Evolutionary conservation across 2,797 vertebrate species (phyloP), one percentile per base, ranked within the genome.

Genomic region (Poeciliopsis gracilis): DNA sequence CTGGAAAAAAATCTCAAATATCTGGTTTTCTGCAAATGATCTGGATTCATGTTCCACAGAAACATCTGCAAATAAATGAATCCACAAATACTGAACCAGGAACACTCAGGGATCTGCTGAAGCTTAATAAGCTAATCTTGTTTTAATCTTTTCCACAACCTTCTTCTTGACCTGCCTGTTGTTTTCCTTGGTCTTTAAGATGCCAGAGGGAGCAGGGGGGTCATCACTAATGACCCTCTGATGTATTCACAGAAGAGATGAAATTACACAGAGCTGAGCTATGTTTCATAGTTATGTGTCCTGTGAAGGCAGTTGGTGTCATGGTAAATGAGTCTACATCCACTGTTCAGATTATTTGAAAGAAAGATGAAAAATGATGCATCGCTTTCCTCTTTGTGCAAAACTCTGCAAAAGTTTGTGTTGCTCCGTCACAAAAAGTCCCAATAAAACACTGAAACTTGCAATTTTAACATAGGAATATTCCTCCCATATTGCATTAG

Each of bases 61-160:
- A 55, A 55, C 25, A 63, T 33, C 23, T 10, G 13, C 59, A 30
- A 63, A 63, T 25, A 61, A 30, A 61, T 30, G 23, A n/a, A 55
- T 61, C n/a, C 1, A 3, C n/a, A 28, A 57, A 28, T 28, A 57
- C 55, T 57, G 55, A 57, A 57, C n/a, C 11, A 28, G 55, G n/a
- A 28, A 28, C 13, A 57, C 0, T 4, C 2, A 0, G 9, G 4
- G 12, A 4, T 28, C n/a, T 0, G n/a, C 10, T 57, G 11, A 28
- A 38, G 36, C 16, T 67, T 67, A 23, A 25, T 25, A 67, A 67
- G 20, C 20, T 67, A 67, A 41, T 20, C 36, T 8, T 63, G 33
- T 15, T 20, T 67, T 67, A 25, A 67, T 41, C 8, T 41, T 38
- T 30, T 23, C 63, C 33, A 41, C 18, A 23, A 67, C 7, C 16